Evolutionary conservation across 2,888 invertebrate genomes (phyloP), one percentile per base, ranked within the genome.

Genomic region (Habrosyne pyritoides): DNA sequence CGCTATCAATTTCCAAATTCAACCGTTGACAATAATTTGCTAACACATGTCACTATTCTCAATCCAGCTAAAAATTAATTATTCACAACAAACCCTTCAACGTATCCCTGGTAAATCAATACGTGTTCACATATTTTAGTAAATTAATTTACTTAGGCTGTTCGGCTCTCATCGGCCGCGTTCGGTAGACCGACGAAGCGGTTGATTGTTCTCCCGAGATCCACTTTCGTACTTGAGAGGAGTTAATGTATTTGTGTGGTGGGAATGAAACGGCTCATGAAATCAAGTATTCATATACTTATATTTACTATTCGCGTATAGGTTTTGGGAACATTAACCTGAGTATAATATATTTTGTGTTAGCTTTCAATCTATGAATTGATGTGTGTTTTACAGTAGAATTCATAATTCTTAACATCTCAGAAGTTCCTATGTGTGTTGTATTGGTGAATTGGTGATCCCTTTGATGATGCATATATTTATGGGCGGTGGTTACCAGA

Each of bases 121-220:
- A 36, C 3, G 14, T 18, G 21, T 42, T 36, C 22, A 52, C 14
- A 36, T 12, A 52, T 36, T 24, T 49, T 49, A 49, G 53, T 56
- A 73, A 73, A 74, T 76, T 78, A 78, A 79, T 77, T 79, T 76
- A 69, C 67, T 68, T 60, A 60, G 57, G 57, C 55, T 63, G 63
- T 63, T 66, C 64, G 66, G 57, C 51, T 63, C 53, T 52, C 56
- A 53, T 42, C 61, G 63, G 64, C 28, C 58, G 61, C 56, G 62
- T 53, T 53, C 52, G 55, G 61, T 14, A 53, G 59, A 42, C 59
- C 61, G 26, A 48, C 53, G 62, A 54, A 59, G 57, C 65, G 52
- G 54, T 59, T 61, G 65, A 65, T 66, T 65, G 61, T 59, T 54
- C 54, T 59, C 56, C 56, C 64, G 59, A 66, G 47, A 47, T 24